Conservation (phyloP, 64 coral and sea anemone genomes). For the Catalaphyllia jardinei region DNA sequence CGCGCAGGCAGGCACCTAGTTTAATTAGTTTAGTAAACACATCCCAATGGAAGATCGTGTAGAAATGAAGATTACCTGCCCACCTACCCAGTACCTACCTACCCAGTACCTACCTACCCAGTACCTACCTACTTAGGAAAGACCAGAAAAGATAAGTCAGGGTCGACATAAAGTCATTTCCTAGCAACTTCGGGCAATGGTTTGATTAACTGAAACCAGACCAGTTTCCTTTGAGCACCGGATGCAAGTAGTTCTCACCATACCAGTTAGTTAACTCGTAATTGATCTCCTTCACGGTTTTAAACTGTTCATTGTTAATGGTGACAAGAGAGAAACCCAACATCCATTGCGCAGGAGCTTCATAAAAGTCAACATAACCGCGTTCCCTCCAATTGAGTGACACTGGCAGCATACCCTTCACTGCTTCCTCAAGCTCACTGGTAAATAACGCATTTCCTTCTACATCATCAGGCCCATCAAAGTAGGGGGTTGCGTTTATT, state of each 20-base stretch:
- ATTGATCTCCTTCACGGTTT: constrained; percentile 57
- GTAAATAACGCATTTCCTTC: constrained; percentile 59
- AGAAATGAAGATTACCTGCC: no score
- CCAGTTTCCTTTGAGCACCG: constrained; percentile 39
- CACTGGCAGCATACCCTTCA: no score
- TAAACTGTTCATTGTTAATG: constrained; percentile 62
- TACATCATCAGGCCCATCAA: constrained; percentile 31
- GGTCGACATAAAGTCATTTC: no score
- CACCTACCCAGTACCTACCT: no score
- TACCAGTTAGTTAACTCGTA: constrained; percentile 62
- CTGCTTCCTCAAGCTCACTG: constrained; percentile 19
- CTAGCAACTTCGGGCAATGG: no score
- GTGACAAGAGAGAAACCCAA: constrained; percentile 49
- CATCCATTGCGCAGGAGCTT: constrained; percentile 42
- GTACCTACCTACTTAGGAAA: no score
- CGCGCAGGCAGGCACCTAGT: no score
- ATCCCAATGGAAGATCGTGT: no score
- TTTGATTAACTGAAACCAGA: no score
- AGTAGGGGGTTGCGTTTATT: constrained; percentile 47
- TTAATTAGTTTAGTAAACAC: no score
- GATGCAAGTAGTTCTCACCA: constrained; percentile 40
- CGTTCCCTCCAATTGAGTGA: constrained; percentile 47
- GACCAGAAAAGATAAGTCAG: no score
- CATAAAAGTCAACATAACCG: constrained; percentile 80
- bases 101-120: no score